These are phyloP conservation scores for Palythoa grandiflora DNA, from an alignment of 92 coral and sea anemone genomes.

Conservation along the genomic window DNA sequence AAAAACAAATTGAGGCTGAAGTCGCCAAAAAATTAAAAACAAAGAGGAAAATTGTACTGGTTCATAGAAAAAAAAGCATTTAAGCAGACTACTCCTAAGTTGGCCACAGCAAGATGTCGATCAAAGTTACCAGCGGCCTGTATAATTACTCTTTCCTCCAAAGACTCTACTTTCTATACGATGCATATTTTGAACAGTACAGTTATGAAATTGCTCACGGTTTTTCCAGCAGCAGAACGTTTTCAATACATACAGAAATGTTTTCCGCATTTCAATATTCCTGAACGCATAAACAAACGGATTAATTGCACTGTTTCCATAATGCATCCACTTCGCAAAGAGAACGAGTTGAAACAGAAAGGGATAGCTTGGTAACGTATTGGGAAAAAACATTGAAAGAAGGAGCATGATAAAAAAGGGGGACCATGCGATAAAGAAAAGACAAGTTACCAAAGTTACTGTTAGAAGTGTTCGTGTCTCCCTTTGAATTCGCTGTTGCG, in stretches of 20 bases:
- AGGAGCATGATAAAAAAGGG: conserved; percentile 74
- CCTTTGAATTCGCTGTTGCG: conserved; percentile 43
- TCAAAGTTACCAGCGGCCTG: background rate
- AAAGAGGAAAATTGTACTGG: no score
- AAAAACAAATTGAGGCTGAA: no score
- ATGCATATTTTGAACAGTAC: background rate
- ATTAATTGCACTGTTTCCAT: conserved; percentile 52
- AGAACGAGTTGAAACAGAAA: conserved; percentile 9
- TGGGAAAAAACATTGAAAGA: conserved; percentile 3
- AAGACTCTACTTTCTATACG: conserved; percentile 5
- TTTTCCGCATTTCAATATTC: conserved; percentile 48
- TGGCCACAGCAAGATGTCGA: background rate
- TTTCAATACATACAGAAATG: conserved; percentile 22
- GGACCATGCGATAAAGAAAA: conserved; percentile 90
- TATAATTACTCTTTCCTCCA: background rate
- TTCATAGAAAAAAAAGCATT: no score
- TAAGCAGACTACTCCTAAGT: no score
- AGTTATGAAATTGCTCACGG: background rate
- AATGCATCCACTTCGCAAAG: conserved; percentile 58
- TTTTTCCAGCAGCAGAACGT: background rate
- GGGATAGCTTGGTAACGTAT: conserved; percentile 33
- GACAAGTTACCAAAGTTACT: conserved; percentile 70
- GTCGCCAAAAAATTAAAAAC: no score
- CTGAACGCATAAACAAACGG: conserved; percentile 58
- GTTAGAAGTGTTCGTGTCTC: conserved; percentile 89